These are phyloP conservation scores for Penaeus indicus DNA, from an alignment of 1,140 invertebrate genomes.

Conservation along the genomic window DNA sequence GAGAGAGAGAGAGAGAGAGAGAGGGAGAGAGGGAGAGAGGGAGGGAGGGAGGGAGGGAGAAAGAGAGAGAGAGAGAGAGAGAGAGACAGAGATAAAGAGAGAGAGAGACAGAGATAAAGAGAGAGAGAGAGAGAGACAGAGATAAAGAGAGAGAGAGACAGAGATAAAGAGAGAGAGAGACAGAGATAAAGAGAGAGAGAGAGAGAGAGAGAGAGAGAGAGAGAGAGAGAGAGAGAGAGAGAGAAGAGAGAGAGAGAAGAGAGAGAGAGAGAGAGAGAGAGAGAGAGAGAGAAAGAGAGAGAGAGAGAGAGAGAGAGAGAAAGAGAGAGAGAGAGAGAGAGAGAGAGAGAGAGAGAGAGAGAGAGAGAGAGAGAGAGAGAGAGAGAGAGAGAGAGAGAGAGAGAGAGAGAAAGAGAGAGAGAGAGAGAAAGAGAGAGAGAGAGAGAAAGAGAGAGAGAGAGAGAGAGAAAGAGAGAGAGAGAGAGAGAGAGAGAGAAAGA, in stretches of 20 bases:
- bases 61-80: slow-evolving; percentile 21
- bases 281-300: background rate
- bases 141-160: background rate
- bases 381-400: too few species aligned
- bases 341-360: too few species aligned
- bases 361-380: too few species aligned
- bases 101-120: background rate
- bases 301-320: too few species aligned
- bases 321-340: too few species aligned
- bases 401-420: too few species aligned
- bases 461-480: too few species aligned
- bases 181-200: background rate
- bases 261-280: background rate
- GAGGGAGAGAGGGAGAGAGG: background rate
- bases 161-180: background rate
- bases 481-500: background rate
- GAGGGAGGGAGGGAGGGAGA: background rate
- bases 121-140: slow-evolving; percentile 16
- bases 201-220: slow-evolving; percentile 1
- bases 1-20: slow-evolving; percentile 11
- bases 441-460: too few species aligned
- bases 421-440: too few species aligned
- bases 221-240: slow-evolving; percentile 6
- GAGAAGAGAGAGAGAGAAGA: background rate
- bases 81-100: background rate